phyloP scores from a whole-genome alignment of 2,888 invertebrate species.

The Pollenia labialis region DNA sequence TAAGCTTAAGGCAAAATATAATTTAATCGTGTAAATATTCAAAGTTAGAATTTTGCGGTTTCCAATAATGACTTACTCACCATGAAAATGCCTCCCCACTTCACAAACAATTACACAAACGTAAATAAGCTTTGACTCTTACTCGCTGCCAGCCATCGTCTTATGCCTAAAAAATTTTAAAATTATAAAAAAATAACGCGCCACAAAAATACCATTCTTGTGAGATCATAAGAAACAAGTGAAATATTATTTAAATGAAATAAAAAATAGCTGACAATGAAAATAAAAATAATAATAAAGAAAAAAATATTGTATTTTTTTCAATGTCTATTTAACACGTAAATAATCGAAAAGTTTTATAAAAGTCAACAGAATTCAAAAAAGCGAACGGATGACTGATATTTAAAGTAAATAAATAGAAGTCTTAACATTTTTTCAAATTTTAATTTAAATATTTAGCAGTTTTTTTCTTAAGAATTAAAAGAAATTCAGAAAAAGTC shows the following conservation, averaged over 20 bases:
- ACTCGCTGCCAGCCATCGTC: conserved; percentile 26
- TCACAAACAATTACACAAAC: conserved; percentile 20
- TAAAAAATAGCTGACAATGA: conserved; percentile 39
- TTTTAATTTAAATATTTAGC: too few relatives aligned
- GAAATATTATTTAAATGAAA: conserved; percentile 35
- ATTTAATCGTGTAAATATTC: conserved; percentile 45
- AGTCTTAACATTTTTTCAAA: not conserved
- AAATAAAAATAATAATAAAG: conserved; percentile 49
- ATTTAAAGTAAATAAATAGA: not conserved
- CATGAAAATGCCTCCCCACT: conserved; percentile 45
- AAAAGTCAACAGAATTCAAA: not conserved
- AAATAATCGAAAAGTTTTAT: conserved; percentile 24
- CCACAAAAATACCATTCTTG: conserved; percentile 72
- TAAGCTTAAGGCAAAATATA: conserved; percentile 9
- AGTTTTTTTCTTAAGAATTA: too few relatives aligned
- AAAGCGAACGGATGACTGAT: not conserved
- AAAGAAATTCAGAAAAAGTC: too few relatives aligned
- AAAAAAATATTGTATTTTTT: conserved; percentile 2
- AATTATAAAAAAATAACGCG: conserved; percentile 52
- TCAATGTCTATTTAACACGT: conserved; percentile 49
- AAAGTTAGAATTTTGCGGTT: conserved; percentile 55
- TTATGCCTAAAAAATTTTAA: conserved; percentile 57
- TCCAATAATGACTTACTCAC: conserved; percentile 49
- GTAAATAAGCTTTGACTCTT: conserved; percentile 43
- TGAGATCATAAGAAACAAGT: conserved; percentile 69